Base-by-base conservation (phyloP, 1,140 invertebrate genomes). In the Gryon sp. region DNA sequence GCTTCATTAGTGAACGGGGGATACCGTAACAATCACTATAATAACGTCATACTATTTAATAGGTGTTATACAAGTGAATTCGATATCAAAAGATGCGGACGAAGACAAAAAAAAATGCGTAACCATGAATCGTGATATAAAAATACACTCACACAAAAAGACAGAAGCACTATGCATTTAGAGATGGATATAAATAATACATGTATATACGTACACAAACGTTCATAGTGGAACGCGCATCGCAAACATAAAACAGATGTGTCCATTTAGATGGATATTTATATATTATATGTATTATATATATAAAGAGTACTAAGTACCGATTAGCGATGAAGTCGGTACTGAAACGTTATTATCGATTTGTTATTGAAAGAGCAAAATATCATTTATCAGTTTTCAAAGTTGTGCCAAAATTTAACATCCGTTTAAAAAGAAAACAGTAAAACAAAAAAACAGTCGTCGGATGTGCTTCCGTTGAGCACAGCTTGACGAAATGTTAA, bases 381-480 rank as follows among this genome's bases (percentile, higher is more conserved):
- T 79, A 52, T 80, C 55, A 80, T 66, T 80, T 75, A 57, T 84
- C 78, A 77, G 75, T 80, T 83, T 70, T 75, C 73, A 70, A 78
- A 81, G 85, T 85, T 80, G 85, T 87, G 85, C 85, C 85, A 87
- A 86, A 87, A 86, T 85, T 83, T 78, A 70, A 66, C 53, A 74
- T 84, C 78, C 62, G 80, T 84, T 87, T 76, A 30, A 50, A 2
- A 26, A 19, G 22, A 38, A 43, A 53, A 28, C 24, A 5, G 15
- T 48, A n/a, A n/a, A n/a, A 60, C 3, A 28, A 38, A 41, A 50
- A 48, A 52, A 26, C 22, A 6, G 20, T 53, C 36, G 55, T 68
- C 53, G 48, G 63, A 57, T 8, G 32, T 30, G 43, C 11, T 22
- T 26, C 9, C 19, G 3, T n/a, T 7, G 24, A 59, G 52, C 40